Percentiles rank a stretch among this genome's conserved stretches.
phyloP scores from a whole-genome alignment of 2,113 vertebrate genomes.

The Takifugu flavidus region DNA sequence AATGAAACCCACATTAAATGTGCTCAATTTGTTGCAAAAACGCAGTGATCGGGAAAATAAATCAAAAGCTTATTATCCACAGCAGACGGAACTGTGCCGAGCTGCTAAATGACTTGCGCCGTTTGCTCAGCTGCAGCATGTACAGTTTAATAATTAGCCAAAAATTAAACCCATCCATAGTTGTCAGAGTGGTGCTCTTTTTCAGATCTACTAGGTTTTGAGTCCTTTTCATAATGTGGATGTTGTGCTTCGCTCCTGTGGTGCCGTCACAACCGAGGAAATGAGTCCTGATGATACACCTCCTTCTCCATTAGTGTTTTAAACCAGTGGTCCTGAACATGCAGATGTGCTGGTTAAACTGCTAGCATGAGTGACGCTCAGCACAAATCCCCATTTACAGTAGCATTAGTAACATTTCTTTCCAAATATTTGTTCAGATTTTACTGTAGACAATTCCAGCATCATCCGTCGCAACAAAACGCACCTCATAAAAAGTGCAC shows the following conservation, averaged over 20 bases:
- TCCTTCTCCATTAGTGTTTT: not conserved
- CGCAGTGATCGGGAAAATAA: constrained; percentile 42
- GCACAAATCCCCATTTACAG: too few species aligned
- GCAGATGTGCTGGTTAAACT: too few species aligned
- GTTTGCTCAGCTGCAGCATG: constrained; percentile 32
- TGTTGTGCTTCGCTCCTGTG: constrained; percentile 18
- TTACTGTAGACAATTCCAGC: too few species aligned
- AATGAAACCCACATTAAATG: constrained; percentile 18
- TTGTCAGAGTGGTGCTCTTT: constrained; percentile 12
- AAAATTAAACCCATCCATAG: constrained; percentile 34
- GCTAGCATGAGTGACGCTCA: too few species aligned
- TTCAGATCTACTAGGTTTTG: constrained; percentile 5
- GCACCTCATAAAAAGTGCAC: too few species aligned
- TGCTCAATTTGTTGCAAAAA: constrained; percentile 44
- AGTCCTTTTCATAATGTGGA: constrained; percentile 23
- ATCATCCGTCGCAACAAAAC: too few species aligned
- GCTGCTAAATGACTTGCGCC: constrained; percentile 42
- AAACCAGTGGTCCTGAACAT: too few species aligned
- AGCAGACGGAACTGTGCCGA: constrained; percentile 37
- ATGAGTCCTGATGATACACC: constrained; percentile 13
- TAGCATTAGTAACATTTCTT: too few species aligned
- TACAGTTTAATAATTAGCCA: constrained; percentile 39
- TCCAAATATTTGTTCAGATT: too few species aligned
- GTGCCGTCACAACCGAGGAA: constrained; percentile 10
- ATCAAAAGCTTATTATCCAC: constrained; percentile 59